Evolutionary conservation across 2,888 invertebrate genomes (phyloP).

Genomic region (Andrena praecox): DNA sequence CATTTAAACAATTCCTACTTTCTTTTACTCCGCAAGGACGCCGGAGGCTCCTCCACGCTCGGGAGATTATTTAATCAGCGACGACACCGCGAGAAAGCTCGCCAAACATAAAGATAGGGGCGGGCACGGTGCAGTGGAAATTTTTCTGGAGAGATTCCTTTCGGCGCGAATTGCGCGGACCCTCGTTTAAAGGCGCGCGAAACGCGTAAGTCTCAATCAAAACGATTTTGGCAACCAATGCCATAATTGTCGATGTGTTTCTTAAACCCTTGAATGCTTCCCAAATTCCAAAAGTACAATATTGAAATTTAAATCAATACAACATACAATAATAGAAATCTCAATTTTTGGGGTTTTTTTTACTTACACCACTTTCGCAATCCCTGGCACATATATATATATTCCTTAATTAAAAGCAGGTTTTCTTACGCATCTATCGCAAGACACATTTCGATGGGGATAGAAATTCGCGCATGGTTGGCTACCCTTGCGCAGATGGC

Average conservation of each 20-base stretch:
- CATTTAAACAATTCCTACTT: slow-evolving; percentile 37
- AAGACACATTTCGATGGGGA: background rate
- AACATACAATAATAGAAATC: too few species aligned
- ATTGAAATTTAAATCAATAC: too few species aligned
- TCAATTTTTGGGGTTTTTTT: too few species aligned
- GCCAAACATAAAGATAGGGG: slow-evolving; percentile 35
- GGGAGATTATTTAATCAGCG: background rate
- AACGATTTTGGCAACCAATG: background rate
- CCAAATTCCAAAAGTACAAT: too few species aligned
- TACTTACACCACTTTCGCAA: too few species aligned
- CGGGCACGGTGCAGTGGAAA: slow-evolving; percentile 7
- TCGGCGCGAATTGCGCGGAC: background rate
- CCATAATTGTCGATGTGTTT: background rate
- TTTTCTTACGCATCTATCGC: too few species aligned
- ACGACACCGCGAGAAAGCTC: slow-evolving; percentile 55
- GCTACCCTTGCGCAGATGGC: background rate
- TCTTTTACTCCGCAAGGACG: slow-evolving; percentile 46
- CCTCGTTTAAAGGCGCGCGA: background rate
- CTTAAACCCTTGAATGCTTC: too few species aligned
- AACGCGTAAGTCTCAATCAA: background rate
- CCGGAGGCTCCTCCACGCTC: slow-evolving; percentile 8
- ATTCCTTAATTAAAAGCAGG: too few species aligned
- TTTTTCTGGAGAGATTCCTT: slow-evolving; percentile 19
- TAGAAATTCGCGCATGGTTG: background rate
- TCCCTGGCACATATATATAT: too few species aligned